These are phyloP conservation scores for Sardinella longiceps DNA, from an alignment of 2,797 vertebrate genomes.

Conservation along the genomic window DNA sequence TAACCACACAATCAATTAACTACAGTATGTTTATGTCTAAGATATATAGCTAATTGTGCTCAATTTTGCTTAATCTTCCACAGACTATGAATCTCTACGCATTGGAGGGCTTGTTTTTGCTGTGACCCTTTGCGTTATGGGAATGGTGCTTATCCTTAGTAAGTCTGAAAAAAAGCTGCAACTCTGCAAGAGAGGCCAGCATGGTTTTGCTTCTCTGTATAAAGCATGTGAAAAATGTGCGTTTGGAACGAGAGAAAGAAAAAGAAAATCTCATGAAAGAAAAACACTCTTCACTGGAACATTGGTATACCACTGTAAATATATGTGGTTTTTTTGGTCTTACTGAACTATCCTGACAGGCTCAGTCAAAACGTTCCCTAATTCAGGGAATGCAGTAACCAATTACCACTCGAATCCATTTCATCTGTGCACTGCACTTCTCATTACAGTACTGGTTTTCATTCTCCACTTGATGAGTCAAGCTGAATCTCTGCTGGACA, in stretches of 20 bases:
- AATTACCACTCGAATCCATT: not conserved
- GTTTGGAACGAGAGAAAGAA: not conserved
- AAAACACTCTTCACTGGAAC: not conserved
- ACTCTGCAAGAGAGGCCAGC: not conserved
- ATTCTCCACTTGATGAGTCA: not conserved
- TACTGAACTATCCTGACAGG: not conserved
- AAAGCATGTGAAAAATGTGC: constrained; percentile 28
- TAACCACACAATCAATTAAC: no score
- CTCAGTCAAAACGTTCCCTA: not conserved
- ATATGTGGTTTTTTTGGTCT: not conserved
- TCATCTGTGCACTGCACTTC: not conserved
- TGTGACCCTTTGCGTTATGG: constrained; percentile 83
- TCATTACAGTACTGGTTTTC: not conserved
- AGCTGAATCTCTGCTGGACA: not conserved
- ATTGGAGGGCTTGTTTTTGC: constrained; percentile 86
- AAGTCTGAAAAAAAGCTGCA: constrained; percentile 62
- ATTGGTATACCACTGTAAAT: not conserved
- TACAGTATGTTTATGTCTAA: not conserved
- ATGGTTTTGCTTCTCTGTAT: not conserved
- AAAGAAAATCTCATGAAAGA: not conserved
- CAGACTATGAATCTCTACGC: constrained; percentile 87
- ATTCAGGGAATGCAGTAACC: not conserved
- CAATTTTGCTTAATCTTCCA: constrained; percentile 41
- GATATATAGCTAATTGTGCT: not conserved
- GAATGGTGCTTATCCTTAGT: constrained; percentile 86